Base-by-base conservation (phyloP, 2,113 vertebrate species). In the Lepisosteus osseus region DNA sequence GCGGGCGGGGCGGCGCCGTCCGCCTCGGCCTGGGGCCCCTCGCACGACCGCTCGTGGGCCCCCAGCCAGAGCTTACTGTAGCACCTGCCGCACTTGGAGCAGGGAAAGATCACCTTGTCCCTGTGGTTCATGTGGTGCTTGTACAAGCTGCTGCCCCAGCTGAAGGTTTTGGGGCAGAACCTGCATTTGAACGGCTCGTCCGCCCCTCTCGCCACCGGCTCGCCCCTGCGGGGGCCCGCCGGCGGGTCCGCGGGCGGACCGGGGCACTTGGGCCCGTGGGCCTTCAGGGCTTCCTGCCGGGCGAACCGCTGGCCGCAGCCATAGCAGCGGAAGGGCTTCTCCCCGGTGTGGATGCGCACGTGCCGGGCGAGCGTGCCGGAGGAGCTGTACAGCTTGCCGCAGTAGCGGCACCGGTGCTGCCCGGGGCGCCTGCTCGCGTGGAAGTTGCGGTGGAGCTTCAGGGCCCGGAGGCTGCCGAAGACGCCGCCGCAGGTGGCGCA, bases 241-340 rank as follows among this genome's bases (percentile, higher is more conserved):
- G 4, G 15, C 66, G 3, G n/a, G 13, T 41, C 13, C 3, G 3
- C 59, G 17, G 64, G 54, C 64, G 17, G 12, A 14, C 43, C 61
- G 15, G 72, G 55, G 47, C 89, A 93, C 2, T 77, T 84, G 43
- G 75, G 65, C 40, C 54, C 9, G 71, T 93, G 91, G 69, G 74
- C 17, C 76, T 72, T 72, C 8, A 87, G 77, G 17, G 68, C 73
- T 41, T 81, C 62, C 9, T 81, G 61, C 43, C 80, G 74, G 57
- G 79, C 74, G 78, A 91, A 93, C 71, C 72, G 72, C 72, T 64
- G 83, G 71, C 83, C 86, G 83, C 91, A 93, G 7, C n/a, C 67
- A 4, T 42, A 17, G 61, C 91, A 93, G 6, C 80, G 72, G 67
- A 81, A 86, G 12, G 85, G 73, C 75, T 86, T 90, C 67, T 85